Percentiles rank a stretch among this genome's conserved stretches.
Evolutionary conservation across 2,888 invertebrate species (phyloP).

Genomic region (Ormyrus labotus): DNA sequence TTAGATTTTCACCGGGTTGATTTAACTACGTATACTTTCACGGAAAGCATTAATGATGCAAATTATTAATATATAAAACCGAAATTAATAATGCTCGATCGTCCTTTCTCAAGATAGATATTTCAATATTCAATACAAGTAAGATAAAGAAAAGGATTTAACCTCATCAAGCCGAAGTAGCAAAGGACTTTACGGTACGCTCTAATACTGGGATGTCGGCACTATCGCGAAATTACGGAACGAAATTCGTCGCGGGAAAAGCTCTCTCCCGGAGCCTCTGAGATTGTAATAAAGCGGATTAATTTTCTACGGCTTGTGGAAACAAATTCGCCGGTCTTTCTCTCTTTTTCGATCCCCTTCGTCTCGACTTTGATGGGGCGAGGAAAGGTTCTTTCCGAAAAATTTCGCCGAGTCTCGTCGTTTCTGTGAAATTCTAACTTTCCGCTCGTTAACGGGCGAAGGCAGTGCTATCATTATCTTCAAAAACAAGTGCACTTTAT

Average conservation of each 20-base stretch:
- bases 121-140: neutral
- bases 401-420: constrained; percentile 14
- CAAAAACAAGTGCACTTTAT: constrained; percentile 8
- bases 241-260: constrained; percentile 3
- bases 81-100: no score
- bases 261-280: neutral
- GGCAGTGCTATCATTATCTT: constrained; percentile 25
- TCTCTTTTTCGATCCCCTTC: neutral
- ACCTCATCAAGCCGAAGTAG: constrained; percentile 12
- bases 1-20: no score
- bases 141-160: neutral
- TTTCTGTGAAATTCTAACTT: constrained; percentile 24
- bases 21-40: no score
- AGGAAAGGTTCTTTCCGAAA: constrained; percentile 9
- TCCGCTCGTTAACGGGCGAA: constrained; percentile 23
- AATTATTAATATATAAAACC: no score
- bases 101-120: neutral
- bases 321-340: constrained; percentile 33
- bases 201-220: constrained; percentile 13
- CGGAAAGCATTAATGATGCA: no score
- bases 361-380: neutral
- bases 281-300: constrained; percentile 50
- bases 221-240: constrained; percentile 7
- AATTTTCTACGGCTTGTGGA: constrained; percentile 46
- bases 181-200: neutral